A percentile compares a stretch with the other conserved stretches of the same genome.
Evolutionary conservation across 2,888 invertebrate genomes (phyloP).

Genomic region (Apodemia mormo): DNA sequence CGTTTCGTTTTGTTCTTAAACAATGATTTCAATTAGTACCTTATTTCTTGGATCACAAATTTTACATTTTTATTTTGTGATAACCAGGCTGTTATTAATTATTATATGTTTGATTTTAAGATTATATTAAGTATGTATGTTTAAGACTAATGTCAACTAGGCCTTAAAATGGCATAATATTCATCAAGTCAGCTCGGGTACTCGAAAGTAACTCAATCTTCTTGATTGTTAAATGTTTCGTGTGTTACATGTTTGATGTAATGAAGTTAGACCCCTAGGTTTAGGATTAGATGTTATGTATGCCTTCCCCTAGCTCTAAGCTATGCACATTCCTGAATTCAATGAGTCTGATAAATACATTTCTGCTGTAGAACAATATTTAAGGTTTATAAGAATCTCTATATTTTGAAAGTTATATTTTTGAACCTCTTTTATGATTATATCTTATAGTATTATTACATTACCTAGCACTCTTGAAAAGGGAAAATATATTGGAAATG

Average conservation of each 20-base stretch:
- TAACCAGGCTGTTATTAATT: slow-evolving; percentile 26
- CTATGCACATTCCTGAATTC: slow-evolving; percentile 75
- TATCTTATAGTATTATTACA: slow-evolving; percentile 72
- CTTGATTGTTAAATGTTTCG: slow-evolving; percentile 57
- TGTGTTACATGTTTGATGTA: slow-evolving; percentile 50
- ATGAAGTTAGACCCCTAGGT: slow-evolving; percentile 56
- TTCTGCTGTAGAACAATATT: slow-evolving; percentile 73
- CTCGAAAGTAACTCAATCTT: slow-evolving; percentile 74
- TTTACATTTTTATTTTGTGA: slow-evolving; percentile 29
- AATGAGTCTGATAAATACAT: slow-evolving; percentile 76
- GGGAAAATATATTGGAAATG: slow-evolving; percentile 49
- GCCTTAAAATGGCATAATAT: slow-evolving; percentile 62
- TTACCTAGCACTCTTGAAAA: slow-evolving; percentile 59
- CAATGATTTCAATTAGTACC: slow-evolving; percentile 43
- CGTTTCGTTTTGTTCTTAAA: slow-evolving; percentile 35
- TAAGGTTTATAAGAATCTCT: slow-evolving; percentile 71
- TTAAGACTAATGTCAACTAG: slow-evolving; percentile 32
- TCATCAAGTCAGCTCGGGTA: slow-evolving; percentile 79
- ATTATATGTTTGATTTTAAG: slow-evolving; percentile 23
- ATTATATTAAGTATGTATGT: slow-evolving; percentile 20
- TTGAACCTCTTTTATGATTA: slow-evolving; percentile 65
- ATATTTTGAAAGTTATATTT: slow-evolving; percentile 78
- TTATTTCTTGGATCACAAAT: slow-evolving; percentile 35
- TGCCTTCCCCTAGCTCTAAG: slow-evolving; percentile 66
- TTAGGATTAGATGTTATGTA: slow-evolving; percentile 56